Evolutionary conservation across 2,113 vertebrate genomes (phyloP).

Genomic region (Pao palembangensis): DNA sequence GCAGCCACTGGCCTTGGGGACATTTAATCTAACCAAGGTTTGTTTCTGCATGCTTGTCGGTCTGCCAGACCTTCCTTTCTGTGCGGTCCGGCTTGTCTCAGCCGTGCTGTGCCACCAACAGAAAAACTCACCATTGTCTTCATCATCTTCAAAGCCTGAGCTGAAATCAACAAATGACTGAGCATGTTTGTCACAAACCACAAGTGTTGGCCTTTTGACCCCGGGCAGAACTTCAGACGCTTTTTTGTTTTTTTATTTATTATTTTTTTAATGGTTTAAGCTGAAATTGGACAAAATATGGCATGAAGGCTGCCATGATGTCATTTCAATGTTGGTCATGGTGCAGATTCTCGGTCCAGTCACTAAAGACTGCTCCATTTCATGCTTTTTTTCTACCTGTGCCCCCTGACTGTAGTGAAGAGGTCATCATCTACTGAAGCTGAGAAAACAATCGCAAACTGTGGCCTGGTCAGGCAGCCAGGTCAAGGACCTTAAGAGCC

Average conservation of each 20-base stretch:
- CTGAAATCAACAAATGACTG: slow-evolving; percentile 19
- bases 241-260: no score
- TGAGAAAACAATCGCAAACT: slow-evolving; percentile 57
- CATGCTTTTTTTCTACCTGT: slow-evolving; percentile 9
- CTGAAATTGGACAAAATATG: background rate
- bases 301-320: background rate
- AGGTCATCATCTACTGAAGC: slow-evolving; percentile 50
- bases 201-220: slow-evolving; percentile 16
- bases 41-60: slow-evolving; percentile 11
- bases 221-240: background rate
- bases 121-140: slow-evolving; percentile 25
- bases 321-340: no score
- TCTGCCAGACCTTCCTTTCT: slow-evolving; percentile 10
- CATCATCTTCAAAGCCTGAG: slow-evolving; percentile 44
- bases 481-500: slow-evolving; percentile 63
- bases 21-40: slow-evolving; percentile 21
- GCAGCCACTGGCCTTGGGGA: slow-evolving; percentile 19
- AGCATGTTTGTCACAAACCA: slow-evolving; percentile 15
- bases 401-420: slow-evolving; percentile 15
- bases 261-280: background rate
- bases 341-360: background rate
- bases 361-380: background rate
- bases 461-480: slow-evolving; percentile 42
- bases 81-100: background rate
- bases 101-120: slow-evolving; percentile 3